A percentile compares a stretch with the other conserved stretches of the same genome.
Evolutionary conservation across 2,888 invertebrate species (phyloP).

Genomic region (Cantharis nigra): DNA sequence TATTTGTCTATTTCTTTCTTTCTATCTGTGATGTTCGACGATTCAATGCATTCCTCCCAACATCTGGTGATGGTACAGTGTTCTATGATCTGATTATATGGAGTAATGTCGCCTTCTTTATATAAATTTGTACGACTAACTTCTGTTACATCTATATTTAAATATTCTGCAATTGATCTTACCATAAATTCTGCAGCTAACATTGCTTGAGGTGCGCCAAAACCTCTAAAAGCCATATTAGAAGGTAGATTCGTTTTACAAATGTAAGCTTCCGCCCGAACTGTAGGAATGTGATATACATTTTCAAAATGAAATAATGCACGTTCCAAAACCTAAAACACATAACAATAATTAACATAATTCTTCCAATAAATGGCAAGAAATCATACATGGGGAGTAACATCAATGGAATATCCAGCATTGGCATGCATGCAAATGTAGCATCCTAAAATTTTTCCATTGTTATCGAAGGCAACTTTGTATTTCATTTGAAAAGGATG

Average conservation of each 20-base stretch:
- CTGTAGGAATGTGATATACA: slow-evolving; percentile 78
- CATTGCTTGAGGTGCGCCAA: slow-evolving; percentile 92
- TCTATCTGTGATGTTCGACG: slow-evolving; percentile 67
- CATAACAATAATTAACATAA: not conserved
- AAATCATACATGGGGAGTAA: slow-evolving; percentile 59
- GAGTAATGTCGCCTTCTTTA: slow-evolving; percentile 75
- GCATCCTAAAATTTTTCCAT: slow-evolving; percentile 76
- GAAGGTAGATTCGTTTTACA: slow-evolving; percentile 91
- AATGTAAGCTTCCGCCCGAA: slow-evolving; percentile 70
- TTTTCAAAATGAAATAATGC: slow-evolving; percentile 86
- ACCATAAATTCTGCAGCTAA: slow-evolving; percentile 80
- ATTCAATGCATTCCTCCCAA: slow-evolving; percentile 76
- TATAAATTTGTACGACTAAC: slow-evolving; percentile 80
- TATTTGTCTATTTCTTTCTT: slow-evolving; percentile 66
- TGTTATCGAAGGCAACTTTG: slow-evolving; percentile 76
- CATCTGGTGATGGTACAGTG: slow-evolving; percentile 76
- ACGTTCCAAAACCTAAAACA: slow-evolving; percentile 74
- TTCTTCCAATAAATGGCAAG: not conserved
- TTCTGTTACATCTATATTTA: slow-evolving; percentile 67
- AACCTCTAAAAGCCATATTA: slow-evolving; percentile 92
- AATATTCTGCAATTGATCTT: slow-evolving; percentile 72
- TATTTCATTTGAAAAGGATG: slow-evolving; percentile 89
- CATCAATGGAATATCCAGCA: slow-evolving; percentile 80
- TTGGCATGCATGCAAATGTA: slow-evolving; percentile 79
- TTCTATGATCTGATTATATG: slow-evolving; percentile 74